Percentiles rank a stretch among this genome's conserved stretches.
Evolutionary conservation across 92 coral and sea anemone genomes (phyloP).

Genomic region (Nematostella vectensis): DNA sequence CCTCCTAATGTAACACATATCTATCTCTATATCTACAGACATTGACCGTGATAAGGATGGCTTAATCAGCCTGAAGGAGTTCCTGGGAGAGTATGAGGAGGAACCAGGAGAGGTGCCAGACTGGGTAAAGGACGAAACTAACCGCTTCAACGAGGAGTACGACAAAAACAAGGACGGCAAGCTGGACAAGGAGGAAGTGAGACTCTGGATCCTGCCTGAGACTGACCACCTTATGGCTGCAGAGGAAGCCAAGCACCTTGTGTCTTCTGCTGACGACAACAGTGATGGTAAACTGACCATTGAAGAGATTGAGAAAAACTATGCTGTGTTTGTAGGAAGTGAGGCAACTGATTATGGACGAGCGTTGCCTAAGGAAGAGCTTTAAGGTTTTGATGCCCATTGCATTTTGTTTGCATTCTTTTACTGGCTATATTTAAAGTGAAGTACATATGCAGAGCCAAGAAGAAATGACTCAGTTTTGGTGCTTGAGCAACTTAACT

Average conservation of each 20-base stretch:
- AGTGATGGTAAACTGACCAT: constrained; percentile 82
- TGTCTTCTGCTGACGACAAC: constrained; percentile 71
- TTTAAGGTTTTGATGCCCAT: no score
- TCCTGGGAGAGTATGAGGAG: constrained; percentile 94
- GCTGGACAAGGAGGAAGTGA: constrained; percentile 75
- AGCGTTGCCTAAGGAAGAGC: constrained; percentile 77
- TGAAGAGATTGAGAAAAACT: constrained; percentile 73
- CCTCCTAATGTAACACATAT: no score
- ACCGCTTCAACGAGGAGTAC: constrained; percentile 76
- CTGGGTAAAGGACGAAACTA: constrained; percentile 89
- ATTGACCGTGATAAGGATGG: constrained; percentile 94
- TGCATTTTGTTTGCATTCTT: not conserved
- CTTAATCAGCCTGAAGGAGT: constrained; percentile 58
- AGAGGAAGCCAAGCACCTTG: constrained; percentile 81
- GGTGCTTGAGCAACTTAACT: no score
- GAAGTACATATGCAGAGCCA: no score
- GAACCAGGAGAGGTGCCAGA: constrained; percentile 56
- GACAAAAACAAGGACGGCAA: constrained; percentile 92
- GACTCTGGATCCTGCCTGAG: constrained; percentile 90
- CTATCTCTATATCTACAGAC: no score
- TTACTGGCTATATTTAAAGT: not conserved
- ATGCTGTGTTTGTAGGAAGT: constrained; percentile 93
- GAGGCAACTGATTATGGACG: constrained; percentile 99
- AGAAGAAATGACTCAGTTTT: no score
- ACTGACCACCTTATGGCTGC: constrained; percentile 79